Conservation (phyloP, 2,797 vertebrate genomes). For the Hozukius guyotensis region DNA sequence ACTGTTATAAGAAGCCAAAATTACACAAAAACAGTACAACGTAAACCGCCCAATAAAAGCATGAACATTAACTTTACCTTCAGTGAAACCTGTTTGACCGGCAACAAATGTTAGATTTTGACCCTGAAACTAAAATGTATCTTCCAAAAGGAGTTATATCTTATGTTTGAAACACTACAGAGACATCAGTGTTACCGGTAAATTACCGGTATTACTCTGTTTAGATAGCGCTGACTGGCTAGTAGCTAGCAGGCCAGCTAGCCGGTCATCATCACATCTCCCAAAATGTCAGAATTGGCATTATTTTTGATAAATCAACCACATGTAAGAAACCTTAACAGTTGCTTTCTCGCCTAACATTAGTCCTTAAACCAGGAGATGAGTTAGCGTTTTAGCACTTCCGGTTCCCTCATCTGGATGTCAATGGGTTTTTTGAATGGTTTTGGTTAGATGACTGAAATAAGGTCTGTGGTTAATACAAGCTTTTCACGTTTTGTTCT, state of each 20-base stretch:
- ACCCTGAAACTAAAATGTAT: neutral
- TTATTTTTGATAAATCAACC: neutral
- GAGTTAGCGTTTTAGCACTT: neutral
- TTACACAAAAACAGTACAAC: neutral
- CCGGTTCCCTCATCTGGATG: neutral
- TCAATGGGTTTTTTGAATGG: no score
- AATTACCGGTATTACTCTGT: neutral
- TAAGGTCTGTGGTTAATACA: no score
- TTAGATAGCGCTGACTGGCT: neutral
- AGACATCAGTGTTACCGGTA: neutral
- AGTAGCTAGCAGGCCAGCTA: neutral
- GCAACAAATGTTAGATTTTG: neutral
- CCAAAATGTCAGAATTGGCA: no score
- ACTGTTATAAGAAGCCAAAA: neutral
- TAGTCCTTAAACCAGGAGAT: no score
- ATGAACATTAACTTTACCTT: neutral
- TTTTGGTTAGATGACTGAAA: no score
- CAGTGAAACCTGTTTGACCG: neutral
- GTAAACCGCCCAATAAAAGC: neutral
- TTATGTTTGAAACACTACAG: neutral
- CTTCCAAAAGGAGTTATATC: neutral
- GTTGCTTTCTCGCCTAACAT: neutral
- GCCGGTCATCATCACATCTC: no score
- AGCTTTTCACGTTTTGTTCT: no score
- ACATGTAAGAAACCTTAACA: neutral